Evolutionary conservation across 2,113 vertebrate species (phyloP).

Genomic region (Anseranas semipalmata): DNA sequence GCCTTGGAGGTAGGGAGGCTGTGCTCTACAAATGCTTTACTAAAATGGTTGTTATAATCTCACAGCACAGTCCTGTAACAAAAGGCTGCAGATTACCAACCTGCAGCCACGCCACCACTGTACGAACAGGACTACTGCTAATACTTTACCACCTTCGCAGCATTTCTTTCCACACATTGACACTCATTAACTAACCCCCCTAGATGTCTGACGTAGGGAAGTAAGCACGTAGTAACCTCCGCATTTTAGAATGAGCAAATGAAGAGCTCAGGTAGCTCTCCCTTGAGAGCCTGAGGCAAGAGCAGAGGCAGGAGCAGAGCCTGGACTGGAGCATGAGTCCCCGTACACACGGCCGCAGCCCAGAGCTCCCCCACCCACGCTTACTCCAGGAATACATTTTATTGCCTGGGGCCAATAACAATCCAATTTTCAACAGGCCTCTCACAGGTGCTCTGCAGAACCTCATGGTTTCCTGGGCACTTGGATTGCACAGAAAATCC

Average conservation of each 20-base stretch:
- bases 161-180: not conserved
- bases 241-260: slow-evolving; percentile 23
- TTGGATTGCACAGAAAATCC: not conserved
- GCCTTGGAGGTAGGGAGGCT: not conserved
- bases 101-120: not conserved
- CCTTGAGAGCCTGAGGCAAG: not conserved
- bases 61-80: not conserved
- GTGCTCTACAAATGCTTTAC: not conserved
- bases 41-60: not conserved
- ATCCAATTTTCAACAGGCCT: not conserved
- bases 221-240: not conserved
- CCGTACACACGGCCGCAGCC: accelerated
- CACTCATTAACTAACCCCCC: slow-evolving; percentile 34
- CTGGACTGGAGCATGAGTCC: not conserved
- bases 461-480: not conserved
- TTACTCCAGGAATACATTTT: not conserved
- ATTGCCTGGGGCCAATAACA: not conserved
- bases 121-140: not conserved
- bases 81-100: not conserved
- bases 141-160: not conserved
- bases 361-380: not conserved
- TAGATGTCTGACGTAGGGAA: slow-evolving; percentile 7
- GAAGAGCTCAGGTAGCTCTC: slow-evolving; percentile 37
- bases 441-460: not conserved
- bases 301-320: slow-evolving; percentile 23